A percentile compares a stretch with the other conserved stretches of the same genome.
Evolutionary conservation across 2,113 vertebrate species (phyloP).

Genomic region (Ctenomys sociabilis): DNA sequence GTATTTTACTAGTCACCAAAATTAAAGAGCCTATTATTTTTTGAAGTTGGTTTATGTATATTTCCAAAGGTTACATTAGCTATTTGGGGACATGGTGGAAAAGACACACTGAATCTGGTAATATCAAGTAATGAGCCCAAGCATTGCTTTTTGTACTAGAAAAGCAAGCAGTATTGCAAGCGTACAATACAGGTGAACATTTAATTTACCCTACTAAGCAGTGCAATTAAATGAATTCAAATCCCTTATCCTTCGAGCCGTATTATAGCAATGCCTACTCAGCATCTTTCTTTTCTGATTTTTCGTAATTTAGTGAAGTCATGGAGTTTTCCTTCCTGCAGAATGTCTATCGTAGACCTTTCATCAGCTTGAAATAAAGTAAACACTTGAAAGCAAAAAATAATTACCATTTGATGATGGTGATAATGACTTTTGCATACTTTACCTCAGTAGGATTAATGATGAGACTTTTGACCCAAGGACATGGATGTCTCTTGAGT

Average conservation of each 20-base stretch:
- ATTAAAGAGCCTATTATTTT: background rate
- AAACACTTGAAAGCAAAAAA: slow-evolving; percentile 25
- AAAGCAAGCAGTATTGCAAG: background rate
- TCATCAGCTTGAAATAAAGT: slow-evolving; percentile 37
- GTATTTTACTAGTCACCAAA: background rate
- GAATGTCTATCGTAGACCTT: background rate
- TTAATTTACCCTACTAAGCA: background rate
- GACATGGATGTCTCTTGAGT: slow-evolving; percentile 6
- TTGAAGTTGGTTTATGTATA: background rate
- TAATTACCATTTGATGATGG: slow-evolving; percentile 40
- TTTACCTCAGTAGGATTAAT: slow-evolving; percentile 55
- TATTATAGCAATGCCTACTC: background rate
- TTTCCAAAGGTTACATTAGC: background rate
- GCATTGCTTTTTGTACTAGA: background rate
- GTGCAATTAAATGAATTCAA: background rate
- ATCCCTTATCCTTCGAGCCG: background rate
- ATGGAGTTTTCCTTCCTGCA: background rate
- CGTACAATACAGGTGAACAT: background rate
- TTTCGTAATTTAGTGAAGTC: background rate
- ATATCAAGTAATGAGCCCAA: background rate
- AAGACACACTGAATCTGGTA: background rate
- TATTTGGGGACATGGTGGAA: background rate
- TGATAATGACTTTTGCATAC: slow-evolving; percentile 22
- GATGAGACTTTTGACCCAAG: slow-evolving; percentile 30
- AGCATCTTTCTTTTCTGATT: background rate